phyloP scores from a whole-genome alignment of 2,797 vertebrate species.

The Paedocypris micromegethes region DNA sequence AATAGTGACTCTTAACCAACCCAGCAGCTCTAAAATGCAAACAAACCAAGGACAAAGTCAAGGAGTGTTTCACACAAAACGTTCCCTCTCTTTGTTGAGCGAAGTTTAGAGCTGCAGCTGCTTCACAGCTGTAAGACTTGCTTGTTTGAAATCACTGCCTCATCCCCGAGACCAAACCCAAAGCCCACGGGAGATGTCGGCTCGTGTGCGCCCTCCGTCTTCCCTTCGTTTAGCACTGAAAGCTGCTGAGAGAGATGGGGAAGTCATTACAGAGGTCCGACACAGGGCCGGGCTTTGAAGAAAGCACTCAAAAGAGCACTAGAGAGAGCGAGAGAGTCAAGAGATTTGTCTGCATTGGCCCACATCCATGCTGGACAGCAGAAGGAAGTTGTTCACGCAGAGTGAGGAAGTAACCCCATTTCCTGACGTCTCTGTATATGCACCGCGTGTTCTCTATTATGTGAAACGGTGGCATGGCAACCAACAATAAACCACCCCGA shows the following conservation, averaged over 20 bases:
- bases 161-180: conserved; percentile 30
- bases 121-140: conserved; percentile 40
- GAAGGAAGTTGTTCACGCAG: conserved; percentile 75
- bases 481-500: conserved; percentile 55
- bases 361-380: conserved; percentile 59
- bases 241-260: conserved; percentile 62
- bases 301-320: conserved; percentile 24
- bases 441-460: conserved; percentile 54
- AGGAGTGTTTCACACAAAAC: conserved; percentile 15
- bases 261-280: conserved; percentile 66
- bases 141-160: conserved; percentile 38
- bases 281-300: conserved; percentile 20
- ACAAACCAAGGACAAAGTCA: conserved; percentile 17
- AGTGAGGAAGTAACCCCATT: conserved; percentile 76
- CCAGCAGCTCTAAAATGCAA: not conserved
- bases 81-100: conserved; percentile 12
- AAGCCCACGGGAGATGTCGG: conserved; percentile 28
- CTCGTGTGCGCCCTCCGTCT: conserved; percentile 29
- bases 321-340: conserved; percentile 50
- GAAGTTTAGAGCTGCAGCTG: conserved; percentile 33
- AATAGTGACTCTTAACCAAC: not conserved
- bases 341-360: conserved; percentile 53
- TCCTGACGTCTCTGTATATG: conserved; percentile 71
- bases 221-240: conserved; percentile 31
- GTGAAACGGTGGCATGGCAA: conserved; percentile 59